Evolutionary conservation across 1,140 invertebrate species (phyloP).

Genomic region (Stratiolaelaps scimitus): DNA sequence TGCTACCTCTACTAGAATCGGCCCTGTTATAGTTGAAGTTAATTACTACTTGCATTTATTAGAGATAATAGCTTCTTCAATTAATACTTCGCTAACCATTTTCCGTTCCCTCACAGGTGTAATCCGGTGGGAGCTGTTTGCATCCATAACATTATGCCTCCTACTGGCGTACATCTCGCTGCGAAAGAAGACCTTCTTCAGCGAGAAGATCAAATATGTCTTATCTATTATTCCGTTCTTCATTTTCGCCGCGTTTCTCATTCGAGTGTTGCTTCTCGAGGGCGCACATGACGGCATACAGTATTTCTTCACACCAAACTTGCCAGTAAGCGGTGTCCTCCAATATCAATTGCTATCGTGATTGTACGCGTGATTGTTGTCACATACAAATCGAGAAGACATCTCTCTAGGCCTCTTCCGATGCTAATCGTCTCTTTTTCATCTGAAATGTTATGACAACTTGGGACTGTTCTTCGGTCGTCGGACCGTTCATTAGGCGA

Average conservation of each 20-base stretch:
- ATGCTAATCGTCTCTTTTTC: no score
- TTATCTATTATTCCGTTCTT: conserved; percentile 72
- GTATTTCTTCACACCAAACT: conserved; percentile 70
- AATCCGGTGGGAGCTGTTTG: conserved; percentile 69
- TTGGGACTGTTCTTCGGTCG: conserved; percentile 31
- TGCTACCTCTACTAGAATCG: no score
- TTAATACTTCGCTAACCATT: background rate
- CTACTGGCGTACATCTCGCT: conserved; percentile 79
- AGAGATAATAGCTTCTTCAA: no score
- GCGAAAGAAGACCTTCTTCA: conserved; percentile 63
- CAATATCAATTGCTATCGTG: no score
- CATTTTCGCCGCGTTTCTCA: conserved; percentile 63
- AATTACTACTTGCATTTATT: no score
- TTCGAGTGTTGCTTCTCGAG: conserved; percentile 61
- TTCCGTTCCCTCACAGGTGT: conserved; percentile 49
- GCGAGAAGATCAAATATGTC: conserved; percentile 48
- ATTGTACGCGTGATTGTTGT: conserved; percentile 1
- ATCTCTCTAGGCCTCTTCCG: background rate
- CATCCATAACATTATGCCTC: conserved; percentile 72
- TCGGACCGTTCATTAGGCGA: conserved; percentile 30
- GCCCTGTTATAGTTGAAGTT: no score
- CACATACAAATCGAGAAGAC: background rate
- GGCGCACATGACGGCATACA: conserved; percentile 62
- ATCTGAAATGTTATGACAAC: conserved; percentile 29
- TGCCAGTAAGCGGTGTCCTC: background rate